Evolutionary conservation across 2,797 vertebrate species (phyloP), one percentile per base, ranked within the genome.

Genomic region (Rachycentron canadum): DNA sequence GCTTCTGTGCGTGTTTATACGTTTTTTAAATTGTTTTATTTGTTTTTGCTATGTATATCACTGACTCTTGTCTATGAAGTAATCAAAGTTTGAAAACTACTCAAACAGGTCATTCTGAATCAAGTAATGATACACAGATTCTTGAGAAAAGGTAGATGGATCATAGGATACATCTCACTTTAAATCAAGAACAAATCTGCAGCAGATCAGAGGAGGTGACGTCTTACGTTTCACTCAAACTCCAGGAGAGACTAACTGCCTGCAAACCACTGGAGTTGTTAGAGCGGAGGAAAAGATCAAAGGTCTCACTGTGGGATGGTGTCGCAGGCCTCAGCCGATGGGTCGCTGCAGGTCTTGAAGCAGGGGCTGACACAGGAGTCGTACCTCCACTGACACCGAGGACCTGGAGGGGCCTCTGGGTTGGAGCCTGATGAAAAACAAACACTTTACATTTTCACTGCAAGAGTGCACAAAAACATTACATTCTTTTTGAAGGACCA

Each of bases 311-410:
- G 97, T 78, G 97, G 96, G 70, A 97, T 94, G 26, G 90, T 89
- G 78, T 43, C 76, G 86, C 98, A 99, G 74, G 84, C 92, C 66
- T 93, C 84, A 21, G 95, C 96, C 14, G 62, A 66, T 0, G 97
- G 97, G 86, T 99, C 97, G 28, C 95, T 96, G 93, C 98, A 99
- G 67, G 97, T 98, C 88, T 88, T 96, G 92, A 97, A 99, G 89
- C 98, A 99, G 30, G 97, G 96, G 53, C 93, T 96, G 78, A 93
- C 73, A 47, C 98, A 99, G 63, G 96, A 90, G 69, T 99, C 97
- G 1, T 98, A 99, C 73, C 74, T 94, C 98, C 98, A 99, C 84
- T 99, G 97, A 75, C 98, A 99, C 0, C 86, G 81, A 47, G 97
- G 95, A 79, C 78, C 94, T 16, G 94, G 90, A 7, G 78, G 80